Percentiles rank a stretch among this genome's conserved stretches.
Evolutionary conservation across 2,113 vertebrate genomes (phyloP).

Genomic region (Upupa epops): DNA sequence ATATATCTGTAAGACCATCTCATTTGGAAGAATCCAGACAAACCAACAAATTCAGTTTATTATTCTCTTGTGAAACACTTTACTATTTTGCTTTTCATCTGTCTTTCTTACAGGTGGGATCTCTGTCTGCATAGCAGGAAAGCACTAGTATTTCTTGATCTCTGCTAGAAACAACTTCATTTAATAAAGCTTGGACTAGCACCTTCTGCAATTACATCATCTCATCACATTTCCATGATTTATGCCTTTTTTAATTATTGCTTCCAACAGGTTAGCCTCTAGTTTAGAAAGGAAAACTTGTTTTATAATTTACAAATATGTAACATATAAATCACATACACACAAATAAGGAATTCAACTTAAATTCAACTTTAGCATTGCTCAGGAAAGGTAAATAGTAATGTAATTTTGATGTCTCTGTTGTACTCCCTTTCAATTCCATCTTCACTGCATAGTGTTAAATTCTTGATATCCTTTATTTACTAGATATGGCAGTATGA

Average conservation of each 20-base stretch:
- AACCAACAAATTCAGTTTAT: not conserved
- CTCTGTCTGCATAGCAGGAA: not conserved
- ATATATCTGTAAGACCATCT: not conserved
- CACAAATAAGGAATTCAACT: too few relatives aligned
- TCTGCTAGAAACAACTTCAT: not conserved
- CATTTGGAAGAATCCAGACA: not conserved
- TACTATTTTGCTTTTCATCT: not conserved
- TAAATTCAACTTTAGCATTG: not conserved
- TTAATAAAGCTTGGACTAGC: not conserved
- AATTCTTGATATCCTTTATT: not conserved
- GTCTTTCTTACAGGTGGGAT: not conserved
- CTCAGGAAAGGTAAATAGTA: not conserved
- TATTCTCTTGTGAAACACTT: not conserved
- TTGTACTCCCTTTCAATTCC: not conserved
- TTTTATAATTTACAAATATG: not conserved
- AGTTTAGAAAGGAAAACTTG: not conserved
- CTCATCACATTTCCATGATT: not conserved
- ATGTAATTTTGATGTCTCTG: not conserved
- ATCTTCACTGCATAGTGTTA: not conserved
- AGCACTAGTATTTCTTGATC: not conserved
- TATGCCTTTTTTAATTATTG: not conserved
- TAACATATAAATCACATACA: not conserved
- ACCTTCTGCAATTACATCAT: not conserved
- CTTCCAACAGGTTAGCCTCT: not conserved
- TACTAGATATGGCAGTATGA: too few relatives aligned